Conservation (phyloP, 2,797 vertebrate species). For the Bradypodion pumilum region DNA sequence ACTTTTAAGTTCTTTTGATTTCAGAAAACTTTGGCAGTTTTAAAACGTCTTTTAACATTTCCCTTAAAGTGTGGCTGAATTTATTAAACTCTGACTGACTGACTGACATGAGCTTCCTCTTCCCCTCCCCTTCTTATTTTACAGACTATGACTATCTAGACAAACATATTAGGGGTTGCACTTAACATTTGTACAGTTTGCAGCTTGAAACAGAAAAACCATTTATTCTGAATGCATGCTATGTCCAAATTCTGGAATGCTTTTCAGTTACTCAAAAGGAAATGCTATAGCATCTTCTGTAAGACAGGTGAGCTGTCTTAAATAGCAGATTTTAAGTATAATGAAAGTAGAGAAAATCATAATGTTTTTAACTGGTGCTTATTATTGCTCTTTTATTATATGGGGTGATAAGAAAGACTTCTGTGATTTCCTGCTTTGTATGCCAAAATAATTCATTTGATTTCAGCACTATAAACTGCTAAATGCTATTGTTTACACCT, state of each 20-base stretch:
- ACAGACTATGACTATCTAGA: neutral
- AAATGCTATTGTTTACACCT: neutral
- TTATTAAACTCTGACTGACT: neutral
- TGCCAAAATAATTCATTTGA: neutral
- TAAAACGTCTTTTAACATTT: neutral
- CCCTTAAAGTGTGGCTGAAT: too few relatives aligned
- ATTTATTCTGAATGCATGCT: neutral
- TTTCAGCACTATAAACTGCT: neutral
- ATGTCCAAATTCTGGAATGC: neutral
- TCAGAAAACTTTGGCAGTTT: neutral
- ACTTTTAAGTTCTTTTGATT: neutral
- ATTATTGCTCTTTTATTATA: neutral
- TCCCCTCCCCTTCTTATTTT: conserved; percentile 30
- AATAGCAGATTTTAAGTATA: neutral
- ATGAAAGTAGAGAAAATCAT: neutral
- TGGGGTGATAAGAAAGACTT: neutral
- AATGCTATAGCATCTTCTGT: neutral
- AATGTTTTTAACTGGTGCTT: neutral
- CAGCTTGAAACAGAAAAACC: too few relatives aligned
- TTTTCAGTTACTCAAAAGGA: neutral
- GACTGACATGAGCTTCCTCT: neutral
- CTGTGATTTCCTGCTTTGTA: neutral
- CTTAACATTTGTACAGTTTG: neutral
- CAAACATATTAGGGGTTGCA: neutral
- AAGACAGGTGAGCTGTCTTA: neutral